Evolutionary conservation across 1,140 invertebrate species (phyloP), one percentile per base, ranked within the genome.

Genomic region (Drosophila nebulosa): DNA sequence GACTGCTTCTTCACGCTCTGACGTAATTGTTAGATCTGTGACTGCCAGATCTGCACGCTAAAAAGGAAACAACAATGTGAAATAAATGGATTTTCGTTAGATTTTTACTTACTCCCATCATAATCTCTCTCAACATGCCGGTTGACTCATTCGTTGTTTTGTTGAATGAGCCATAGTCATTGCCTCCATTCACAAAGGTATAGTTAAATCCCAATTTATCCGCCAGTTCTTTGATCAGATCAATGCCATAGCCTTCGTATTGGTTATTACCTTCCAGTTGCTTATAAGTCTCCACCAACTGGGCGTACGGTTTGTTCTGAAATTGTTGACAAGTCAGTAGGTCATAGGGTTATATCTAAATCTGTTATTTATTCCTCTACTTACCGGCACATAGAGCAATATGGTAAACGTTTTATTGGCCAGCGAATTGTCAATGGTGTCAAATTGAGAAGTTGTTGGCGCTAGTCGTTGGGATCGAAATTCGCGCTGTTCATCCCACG

Each of bases 11-110:
- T 97, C 95, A 36, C 98, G 93, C 52, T 95, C 95, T 14, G 96
- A 94, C 4, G 96, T 98, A 72, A 99, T 98, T 0, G 97, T 98
- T 50, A 99, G 93, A 92, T 98, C 97, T 0, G 96, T 96, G 36
- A 98, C 95, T 0, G 96, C 97, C 64, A 98, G 93, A 92, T 98
- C 95, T 5, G 96, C 96, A 75, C 94, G 92, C 90, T 91, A 46
- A 51, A 0, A 36, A 60, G 26, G 30, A 66, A 51, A 51, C n/a
- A n/a, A n/a, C n/a, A n/a, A n/a, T n/a, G n/a, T n/a, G n/a, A n/a
- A n/a, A n/a, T n/a, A n/a, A n/a, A n/a, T n/a, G n/a, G n/a, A n/a
- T n/a, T n/a, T n/a, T n/a, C n/a, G n/a, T n/a, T n/a, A n/a, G n/a
- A n/a, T n/a, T n/a, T n/a, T n/a, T n/a, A n/a, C 93, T 93, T 92